phyloP scores from a whole-genome alignment of 2,113 vertebrate genomes.

The Etheostoma cragini region DNA sequence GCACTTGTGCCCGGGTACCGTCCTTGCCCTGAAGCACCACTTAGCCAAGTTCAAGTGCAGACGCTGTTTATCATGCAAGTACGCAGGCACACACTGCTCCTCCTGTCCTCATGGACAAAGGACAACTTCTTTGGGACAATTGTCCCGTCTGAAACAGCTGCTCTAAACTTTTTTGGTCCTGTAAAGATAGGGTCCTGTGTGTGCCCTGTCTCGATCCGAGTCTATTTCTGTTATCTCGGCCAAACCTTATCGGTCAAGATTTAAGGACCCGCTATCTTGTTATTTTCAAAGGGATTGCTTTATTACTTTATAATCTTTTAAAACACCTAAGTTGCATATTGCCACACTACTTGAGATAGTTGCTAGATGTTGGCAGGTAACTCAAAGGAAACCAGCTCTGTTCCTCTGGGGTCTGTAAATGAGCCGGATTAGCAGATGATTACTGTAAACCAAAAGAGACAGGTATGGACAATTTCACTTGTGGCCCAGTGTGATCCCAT shows the following conservation, averaged over 20 bases:
- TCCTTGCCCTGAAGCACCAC: constrained; percentile 59
- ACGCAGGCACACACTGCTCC: constrained; percentile 34
- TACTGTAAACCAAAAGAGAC: constrained; percentile 60
- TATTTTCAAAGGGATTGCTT: constrained; percentile 78
- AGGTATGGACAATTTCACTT: constrained; percentile 54
- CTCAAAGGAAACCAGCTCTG: constrained; percentile 54
- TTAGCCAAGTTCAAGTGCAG: constrained; percentile 69
- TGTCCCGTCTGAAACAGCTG: constrained; percentile 54
- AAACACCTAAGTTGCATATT: constrained; percentile 77
- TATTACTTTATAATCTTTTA: constrained; percentile 73
- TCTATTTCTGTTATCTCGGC: constrained; percentile 65
- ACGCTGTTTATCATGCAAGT: constrained; percentile 53
- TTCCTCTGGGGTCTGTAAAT: constrained; percentile 43
- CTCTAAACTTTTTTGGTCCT: constrained; percentile 46
- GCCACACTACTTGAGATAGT: constrained; percentile 66
- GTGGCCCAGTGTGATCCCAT: constrained; percentile 39
- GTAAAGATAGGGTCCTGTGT: constrained; percentile 16
- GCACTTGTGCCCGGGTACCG: constrained; percentile 54
- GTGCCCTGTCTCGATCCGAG: constrained; percentile 33
- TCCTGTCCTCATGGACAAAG: constrained; percentile 41
- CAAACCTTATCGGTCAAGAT: constrained; percentile 72
- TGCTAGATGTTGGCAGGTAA: constrained; percentile 59
- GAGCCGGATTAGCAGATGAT: constrained; percentile 66
- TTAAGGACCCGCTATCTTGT: constrained; percentile 68
- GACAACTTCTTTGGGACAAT: constrained; percentile 44